Evolutionary conservation across 2,113 vertebrate species (phyloP), one percentile per base, ranked within the genome.

Genomic region (Hystrix brachyura): DNA sequence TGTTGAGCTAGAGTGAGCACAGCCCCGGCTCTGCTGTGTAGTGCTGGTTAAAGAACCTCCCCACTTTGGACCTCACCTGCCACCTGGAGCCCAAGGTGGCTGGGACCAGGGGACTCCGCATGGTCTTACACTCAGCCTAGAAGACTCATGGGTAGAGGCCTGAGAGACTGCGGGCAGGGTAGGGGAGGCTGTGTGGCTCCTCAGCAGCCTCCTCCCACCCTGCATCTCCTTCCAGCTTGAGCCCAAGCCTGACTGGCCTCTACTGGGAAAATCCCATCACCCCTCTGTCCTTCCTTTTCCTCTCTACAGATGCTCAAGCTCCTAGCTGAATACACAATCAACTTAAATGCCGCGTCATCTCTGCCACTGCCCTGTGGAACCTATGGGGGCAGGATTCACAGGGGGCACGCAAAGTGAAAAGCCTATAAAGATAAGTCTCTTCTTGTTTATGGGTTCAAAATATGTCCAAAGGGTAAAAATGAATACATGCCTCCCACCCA

Each of bases 401-500:
- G 53, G 90, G 7, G 25, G 64, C 60, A 4, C n/a, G 13, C 43
- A 87, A 86, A 76, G 87, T 46, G 76, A 87, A 94, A 90, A 97
- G 91, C 88, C 94, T 57, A 4, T 51, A 43, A 84, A 90, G 38
- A 53, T 90, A 53, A 72, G 48, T 90, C 82, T 78, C 91, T 94
- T 93, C 79, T 93, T 13, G 11, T 46, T 71, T 89, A 38, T 71
- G n/a, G 46, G 72, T 82, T 91, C 82, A 62, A 88, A 95, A 84
- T 95, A 72, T 13, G 10, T 64, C 92, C 93, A 48, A 92, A 95
- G 91, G 95, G 76, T 85, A 94, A 86, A 92, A 95, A 87, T 76
- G 84, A 64, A 23, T 38, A 21, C 2, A 32, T n/a, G 13, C 21
- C 74, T 88, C 80, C 84, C 34, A n/a, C 15, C 38, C 67, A 89